phyloP scores from a whole-genome alignment of 2,797 vertebrate genomes.

The Hippoglossus hippoglossus region DNA sequence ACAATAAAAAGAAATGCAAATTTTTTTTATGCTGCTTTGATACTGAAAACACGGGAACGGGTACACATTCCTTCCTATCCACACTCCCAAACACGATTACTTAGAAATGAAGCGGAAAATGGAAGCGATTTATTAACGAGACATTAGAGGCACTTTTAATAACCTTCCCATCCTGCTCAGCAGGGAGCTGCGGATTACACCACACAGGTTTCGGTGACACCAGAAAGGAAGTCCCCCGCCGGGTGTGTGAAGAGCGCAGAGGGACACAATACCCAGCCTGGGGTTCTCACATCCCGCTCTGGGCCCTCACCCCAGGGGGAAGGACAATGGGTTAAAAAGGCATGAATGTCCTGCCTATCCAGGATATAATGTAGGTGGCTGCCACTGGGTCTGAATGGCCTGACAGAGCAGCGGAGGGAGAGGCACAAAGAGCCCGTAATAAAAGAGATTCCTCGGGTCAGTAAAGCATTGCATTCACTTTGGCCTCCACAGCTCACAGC shows the following conservation, averaged over 20 bases:
- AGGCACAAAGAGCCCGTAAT: constrained; percentile 87
- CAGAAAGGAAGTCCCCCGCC: constrained; percentile 90
- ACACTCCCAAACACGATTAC: constrained; percentile 81
- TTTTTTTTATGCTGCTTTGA: constrained; percentile 76
- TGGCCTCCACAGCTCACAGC: constrained; percentile 79
- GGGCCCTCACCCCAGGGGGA: constrained; percentile 85
- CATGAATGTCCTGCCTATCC: constrained; percentile 90
- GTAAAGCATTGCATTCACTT: constrained; percentile 89
- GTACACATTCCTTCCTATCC: constrained; percentile 78
- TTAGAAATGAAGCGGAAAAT: constrained; percentile 87
- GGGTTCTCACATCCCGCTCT: constrained; percentile 88
- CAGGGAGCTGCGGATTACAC: constrained; percentile 88
- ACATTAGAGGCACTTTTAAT: constrained; percentile 89
- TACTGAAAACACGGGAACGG: constrained; percentile 75
- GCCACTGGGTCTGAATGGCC: constrained; percentile 85
- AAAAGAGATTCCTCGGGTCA: constrained; percentile 91
- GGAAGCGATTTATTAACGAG: constrained; percentile 90
- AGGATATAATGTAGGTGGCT: constrained; percentile 90
- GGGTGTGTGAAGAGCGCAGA: constrained; percentile 87
- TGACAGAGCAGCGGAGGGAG: constrained; percentile 85
- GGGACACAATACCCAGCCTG: constrained; percentile 86
- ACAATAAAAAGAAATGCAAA: constrained; percentile 74
- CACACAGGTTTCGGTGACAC: constrained; percentile 89
- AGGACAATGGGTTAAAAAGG: constrained; percentile 89
- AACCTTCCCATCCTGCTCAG: constrained; percentile 88